Base-by-base conservation (phyloP, 30 jellyfish, hydroid and myxozoan genomes). In the Pelagia noctiluca region DNA sequence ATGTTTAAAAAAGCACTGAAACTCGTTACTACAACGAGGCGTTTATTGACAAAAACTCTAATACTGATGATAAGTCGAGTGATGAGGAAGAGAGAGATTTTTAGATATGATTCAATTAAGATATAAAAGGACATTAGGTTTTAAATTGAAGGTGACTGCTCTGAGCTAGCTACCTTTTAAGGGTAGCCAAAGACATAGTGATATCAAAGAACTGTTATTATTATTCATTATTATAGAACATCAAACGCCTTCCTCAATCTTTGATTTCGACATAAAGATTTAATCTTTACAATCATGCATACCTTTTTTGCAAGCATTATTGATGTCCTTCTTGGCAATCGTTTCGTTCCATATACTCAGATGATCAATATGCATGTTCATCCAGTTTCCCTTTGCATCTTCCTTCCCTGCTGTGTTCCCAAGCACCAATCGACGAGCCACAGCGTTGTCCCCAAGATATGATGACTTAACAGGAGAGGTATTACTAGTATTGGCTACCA, bases 311-410 rank as follows among this genome's bases (percentile, higher is more conserved):
- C 90, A 80, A 11, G 67, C 83, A 25, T 42, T 4, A 16, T 26
- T 35, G 18, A 80, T 37, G 18, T 66, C 78, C 19, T 63, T 63
- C 19, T 34, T 13, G 36, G 22, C 33, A n/a, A 80, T 7, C 28
- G 83, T 71, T 31, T 30, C 30, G 36, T 67, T 61, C 90, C 90
- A 80, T 25, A 80, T 64, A 22, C 67, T 80, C 32, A 80, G 57
- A 30, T 80, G 77, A 65, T 80, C 90, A 32, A 80, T 23, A 16
- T 10, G n/a, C 83, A 80, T 80, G n/a, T 32, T 80, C 32, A 49
- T 7, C 16, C 88, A 66, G 12, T 46, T 19, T 18, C 24, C 67
- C 2, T 29, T 80, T 22, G 7, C 37, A 0, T 2, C 48, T 8
- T 2, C 48, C 19, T n/a, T 63, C 31, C 31, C 35, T 32, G 80